Percentiles rank a stretch among this genome's conserved stretches.
phyloP scores from a whole-genome alignment of 2,113 vertebrate species.

The Entomyzon cyanotis region DNA sequence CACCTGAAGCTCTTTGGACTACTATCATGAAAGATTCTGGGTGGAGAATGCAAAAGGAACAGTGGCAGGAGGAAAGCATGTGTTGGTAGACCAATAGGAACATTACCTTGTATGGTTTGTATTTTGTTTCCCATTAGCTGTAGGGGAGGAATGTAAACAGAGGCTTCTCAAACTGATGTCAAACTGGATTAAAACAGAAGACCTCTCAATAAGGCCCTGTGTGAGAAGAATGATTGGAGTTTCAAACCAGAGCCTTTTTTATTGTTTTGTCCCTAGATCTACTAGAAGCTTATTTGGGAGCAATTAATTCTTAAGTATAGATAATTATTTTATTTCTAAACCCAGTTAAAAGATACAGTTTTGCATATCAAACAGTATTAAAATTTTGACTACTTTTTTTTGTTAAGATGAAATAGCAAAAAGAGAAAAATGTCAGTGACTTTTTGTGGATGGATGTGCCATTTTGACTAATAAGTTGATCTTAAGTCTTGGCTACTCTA shows the following conservation, averaged over 20 bases:
- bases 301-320: not conserved
- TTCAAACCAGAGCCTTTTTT: not conserved
- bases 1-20: not conserved
- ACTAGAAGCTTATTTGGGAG: not conserved
- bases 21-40: not conserved
- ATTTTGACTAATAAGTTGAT: not conserved
- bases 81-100: not conserved
- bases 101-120: constrained; percentile 44
- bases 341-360: not conserved
- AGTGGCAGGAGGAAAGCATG: not conserved
- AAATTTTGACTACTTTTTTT: not conserved
- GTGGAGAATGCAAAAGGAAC: not conserved
- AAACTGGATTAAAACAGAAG: constrained; percentile 3
- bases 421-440: not conserved
- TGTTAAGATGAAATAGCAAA: not conserved
- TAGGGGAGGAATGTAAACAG: constrained; percentile 46
- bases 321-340: not conserved
- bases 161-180: not conserved
- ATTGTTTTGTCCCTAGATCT: not conserved
- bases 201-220: not conserved
- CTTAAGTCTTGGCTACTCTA: not conserved
- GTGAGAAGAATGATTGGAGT: not conserved
- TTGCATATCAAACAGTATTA: not conserved
- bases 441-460: not conserved
- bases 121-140: constrained; percentile 33